A percentile compares a stretch with the other conserved stretches of the same genome.
Conservation (phyloP, 2,113 vertebrate species). For the Podarcis raffonei region DNA sequence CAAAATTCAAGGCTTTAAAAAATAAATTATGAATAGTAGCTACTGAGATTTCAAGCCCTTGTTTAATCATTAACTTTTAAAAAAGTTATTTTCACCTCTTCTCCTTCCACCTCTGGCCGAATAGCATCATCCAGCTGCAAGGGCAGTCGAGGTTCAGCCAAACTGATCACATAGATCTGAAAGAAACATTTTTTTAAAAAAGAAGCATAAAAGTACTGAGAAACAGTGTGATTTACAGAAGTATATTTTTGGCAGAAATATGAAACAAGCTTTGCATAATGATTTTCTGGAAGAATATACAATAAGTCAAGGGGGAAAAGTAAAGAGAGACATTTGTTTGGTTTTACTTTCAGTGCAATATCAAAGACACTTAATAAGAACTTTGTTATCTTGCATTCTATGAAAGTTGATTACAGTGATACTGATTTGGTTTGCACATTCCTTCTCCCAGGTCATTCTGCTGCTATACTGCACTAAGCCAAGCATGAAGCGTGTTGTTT, state of each 20-base stretch:
- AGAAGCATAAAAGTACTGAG: slow-evolving; percentile 50
- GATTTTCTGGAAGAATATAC: slow-evolving; percentile 37
- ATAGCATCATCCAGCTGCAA: slow-evolving; percentile 95
- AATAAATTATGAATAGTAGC: neutral
- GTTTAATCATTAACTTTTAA: slow-evolving; percentile 21
- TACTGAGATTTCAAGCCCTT: slow-evolving; percentile 1
- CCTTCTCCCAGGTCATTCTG: too few species aligned
- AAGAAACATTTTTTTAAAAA: slow-evolving; percentile 67
- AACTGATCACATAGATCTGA: slow-evolving; percentile 96
- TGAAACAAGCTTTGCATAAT: slow-evolving; percentile 67
- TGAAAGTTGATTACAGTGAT: neutral
- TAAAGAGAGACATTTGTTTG: neutral
- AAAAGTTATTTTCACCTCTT: slow-evolving; percentile 85
- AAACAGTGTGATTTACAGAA: slow-evolving; percentile 54
- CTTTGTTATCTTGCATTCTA: neutral
- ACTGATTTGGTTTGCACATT: too few species aligned
- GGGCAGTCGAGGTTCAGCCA: slow-evolving; percentile 91
- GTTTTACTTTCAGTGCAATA: slow-evolving; percentile 29
- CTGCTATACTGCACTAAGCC: too few species aligned
- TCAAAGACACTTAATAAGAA: slow-evolving; percentile 20
- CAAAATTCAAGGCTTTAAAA: slow-evolving; percentile 24
- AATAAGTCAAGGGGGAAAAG: slow-evolving; percentile 15
- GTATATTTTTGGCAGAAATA: slow-evolving; percentile 59
- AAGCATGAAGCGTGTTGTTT: too few species aligned
- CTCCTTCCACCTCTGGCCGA: slow-evolving; percentile 91